Percentiles rank a stretch among this genome's conserved stretches.
phyloP scores from a whole-genome alignment of 2,888 invertebrate genomes.

The Horisme vitalbata region DNA sequence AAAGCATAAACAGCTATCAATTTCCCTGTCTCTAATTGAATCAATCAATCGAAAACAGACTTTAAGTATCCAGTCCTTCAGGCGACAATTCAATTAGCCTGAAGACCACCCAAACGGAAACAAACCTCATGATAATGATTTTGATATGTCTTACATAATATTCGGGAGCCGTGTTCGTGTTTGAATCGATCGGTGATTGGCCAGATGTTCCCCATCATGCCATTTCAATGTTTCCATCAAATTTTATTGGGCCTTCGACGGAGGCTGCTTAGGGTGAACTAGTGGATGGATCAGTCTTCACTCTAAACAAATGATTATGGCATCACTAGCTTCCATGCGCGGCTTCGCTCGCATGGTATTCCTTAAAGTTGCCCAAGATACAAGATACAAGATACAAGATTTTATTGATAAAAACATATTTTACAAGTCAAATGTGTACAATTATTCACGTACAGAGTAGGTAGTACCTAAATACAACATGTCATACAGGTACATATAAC shows the following conservation, averaged over 20 bases:
- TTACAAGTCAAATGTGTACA: too few relatives aligned
- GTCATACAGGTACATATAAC: too few relatives aligned
- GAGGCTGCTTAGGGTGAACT: not conserved
- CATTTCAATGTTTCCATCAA: conserved; percentile 8
- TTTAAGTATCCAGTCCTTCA: conserved; percentile 24
- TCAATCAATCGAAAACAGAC: conserved; percentile 5
- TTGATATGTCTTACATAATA: conserved; percentile 17
- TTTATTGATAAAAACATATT: too few relatives aligned
- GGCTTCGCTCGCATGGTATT: too few relatives aligned
- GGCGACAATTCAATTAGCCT: conserved; percentile 37
- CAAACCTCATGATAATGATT: conserved; percentile 1
- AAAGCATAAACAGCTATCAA: conserved; percentile 3
- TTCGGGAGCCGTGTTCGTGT: conserved; percentile 23
- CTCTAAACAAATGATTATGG: too few relatives aligned
- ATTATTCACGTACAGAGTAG: too few relatives aligned
- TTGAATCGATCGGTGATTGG: conserved; percentile 1
- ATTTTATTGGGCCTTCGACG: conserved; percentile 5
- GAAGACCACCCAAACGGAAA: conserved; percentile 20
- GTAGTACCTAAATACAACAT: too few relatives aligned
- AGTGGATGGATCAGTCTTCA: not conserved
- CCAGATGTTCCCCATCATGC: conserved; percentile 19
- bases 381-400: too few relatives aligned
- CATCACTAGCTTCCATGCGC: too few relatives aligned
- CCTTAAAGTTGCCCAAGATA: too few relatives aligned
- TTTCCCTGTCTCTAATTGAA: conserved; percentile 1